Percentiles rank a stretch among this genome's conserved stretches.
Evolutionary conservation across 2,113 vertebrate genomes (phyloP).

Genomic region (Struthidea cinerea): DNA sequence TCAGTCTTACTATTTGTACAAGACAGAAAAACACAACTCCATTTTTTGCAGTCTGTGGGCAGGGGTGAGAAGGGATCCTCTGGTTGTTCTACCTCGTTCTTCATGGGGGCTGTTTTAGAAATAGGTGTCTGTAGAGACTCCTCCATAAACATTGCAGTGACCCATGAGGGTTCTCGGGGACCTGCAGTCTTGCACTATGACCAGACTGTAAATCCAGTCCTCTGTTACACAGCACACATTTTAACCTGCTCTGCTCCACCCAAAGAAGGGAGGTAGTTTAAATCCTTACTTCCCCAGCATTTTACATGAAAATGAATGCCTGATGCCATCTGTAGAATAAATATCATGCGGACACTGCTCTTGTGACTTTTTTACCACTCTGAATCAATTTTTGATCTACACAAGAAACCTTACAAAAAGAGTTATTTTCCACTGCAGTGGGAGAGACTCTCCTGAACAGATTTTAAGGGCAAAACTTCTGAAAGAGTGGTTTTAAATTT

Average conservation of each 20-base stretch:
- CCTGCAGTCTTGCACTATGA: not conserved
- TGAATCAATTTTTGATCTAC: not conserved
- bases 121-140: not conserved
- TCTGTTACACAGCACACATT: not conserved
- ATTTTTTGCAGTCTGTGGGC: not conserved
- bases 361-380: not conserved
- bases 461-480: not conserved
- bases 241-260: not conserved
- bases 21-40: not conserved
- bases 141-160: not conserved
- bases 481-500: slow-evolving; percentile 3
- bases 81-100: not conserved
- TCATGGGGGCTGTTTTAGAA: not conserved
- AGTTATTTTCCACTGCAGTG: not conserved
- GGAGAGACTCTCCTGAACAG: not conserved
- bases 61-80: not conserved
- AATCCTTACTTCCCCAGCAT: not conserved
- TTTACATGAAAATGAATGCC: not conserved
- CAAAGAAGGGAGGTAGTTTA: not conserved
- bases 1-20: not conserved
- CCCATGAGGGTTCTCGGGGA: not conserved
- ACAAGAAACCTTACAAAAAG: not conserved
- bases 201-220: not conserved
- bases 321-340: not conserved
- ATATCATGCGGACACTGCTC: not conserved